phyloP scores from a whole-genome alignment of 1,140 invertebrate genomes.

The Carcinoscorpius rotundicauda region DNA sequence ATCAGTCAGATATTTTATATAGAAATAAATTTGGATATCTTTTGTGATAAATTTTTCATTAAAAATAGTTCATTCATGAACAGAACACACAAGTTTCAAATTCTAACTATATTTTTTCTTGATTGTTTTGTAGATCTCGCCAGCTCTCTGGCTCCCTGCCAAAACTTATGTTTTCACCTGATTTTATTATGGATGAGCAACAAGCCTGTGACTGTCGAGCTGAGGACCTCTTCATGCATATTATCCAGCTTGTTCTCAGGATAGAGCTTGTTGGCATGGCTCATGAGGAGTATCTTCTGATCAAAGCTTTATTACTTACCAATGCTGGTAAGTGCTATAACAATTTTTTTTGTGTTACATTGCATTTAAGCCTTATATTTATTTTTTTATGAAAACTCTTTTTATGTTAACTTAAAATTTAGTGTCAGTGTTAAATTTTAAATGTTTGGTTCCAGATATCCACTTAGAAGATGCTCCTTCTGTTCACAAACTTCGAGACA shows the following conservation, averaged over 20 bases:
- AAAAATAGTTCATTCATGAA: too few relatives aligned
- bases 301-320: conserved; percentile 83
- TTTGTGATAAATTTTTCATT: too few relatives aligned
- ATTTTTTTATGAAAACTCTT: neutral
- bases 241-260: conserved; percentile 70
- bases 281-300: conserved; percentile 80
- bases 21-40: neutral
- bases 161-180: conserved; percentile 29
- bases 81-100: too few relatives aligned
- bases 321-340: conserved; percentile 45
- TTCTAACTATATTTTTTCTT: neutral
- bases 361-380: neutral
- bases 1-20: neutral
- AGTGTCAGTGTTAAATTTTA: too few relatives aligned
- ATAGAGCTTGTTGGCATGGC: conserved; percentile 65
- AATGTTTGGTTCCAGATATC: conserved; percentile 50
- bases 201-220: conserved; percentile 67
- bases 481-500: conserved; percentile 73
- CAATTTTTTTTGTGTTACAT: neutral
- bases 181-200: conserved; percentile 59
- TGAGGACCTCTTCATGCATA: conserved; percentile 65
- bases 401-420: too few relatives aligned
- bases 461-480: conserved; percentile 69
- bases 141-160: conserved; percentile 12
- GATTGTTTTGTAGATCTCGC: conserved; percentile 20